Conservation (phyloP, 2,797 vertebrate species). For the Pseudomugil tenellus region DNA sequence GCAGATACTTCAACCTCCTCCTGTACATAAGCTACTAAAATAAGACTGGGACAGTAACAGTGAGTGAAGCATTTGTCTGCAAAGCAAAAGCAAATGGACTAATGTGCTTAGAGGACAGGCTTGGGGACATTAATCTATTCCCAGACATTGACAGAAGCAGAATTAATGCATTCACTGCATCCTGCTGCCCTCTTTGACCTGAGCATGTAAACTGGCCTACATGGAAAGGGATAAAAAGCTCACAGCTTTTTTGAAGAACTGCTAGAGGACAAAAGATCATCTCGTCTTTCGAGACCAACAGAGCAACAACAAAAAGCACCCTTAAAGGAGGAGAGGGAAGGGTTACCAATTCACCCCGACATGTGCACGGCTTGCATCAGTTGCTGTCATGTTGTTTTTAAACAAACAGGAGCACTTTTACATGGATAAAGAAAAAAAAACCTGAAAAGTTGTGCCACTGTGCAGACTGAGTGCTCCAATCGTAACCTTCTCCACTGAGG, state of each 20-base stretch:
- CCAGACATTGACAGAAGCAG: constrained; percentile 33
- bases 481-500: constrained; percentile 48
- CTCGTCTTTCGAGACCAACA: constrained; percentile 10
- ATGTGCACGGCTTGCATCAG: constrained; percentile 34
- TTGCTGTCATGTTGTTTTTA: constrained; percentile 31
- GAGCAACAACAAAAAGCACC: constrained; percentile 18
- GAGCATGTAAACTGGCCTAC: constrained; percentile 62
- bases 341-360: constrained; percentile 16
- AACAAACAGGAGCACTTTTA: constrained; percentile 42
- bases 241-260: constrained; percentile 43
- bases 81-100: constrained; percentile 44
- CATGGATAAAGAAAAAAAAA: constrained; percentile 25
- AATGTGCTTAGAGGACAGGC: constrained; percentile 41
- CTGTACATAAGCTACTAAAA: constrained; percentile 79
- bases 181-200: constrained; percentile 38
- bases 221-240: constrained; percentile 47
- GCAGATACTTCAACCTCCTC: constrained; percentile 67
- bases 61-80: constrained; percentile 49
- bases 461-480: constrained; percentile 46
- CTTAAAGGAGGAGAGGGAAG: constrained; percentile 29
- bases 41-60: constrained; percentile 52
- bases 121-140: constrained; percentile 36
- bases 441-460: constrained; percentile 36
- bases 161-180: constrained; percentile 20
- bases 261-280: constrained; percentile 28